Percentiles rank a stretch among this genome's conserved stretches.
These are phyloP conservation scores for Dromas ardeola DNA, from an alignment of 2,113 vertebrate genomes.

Conservation along the genomic window DNA sequence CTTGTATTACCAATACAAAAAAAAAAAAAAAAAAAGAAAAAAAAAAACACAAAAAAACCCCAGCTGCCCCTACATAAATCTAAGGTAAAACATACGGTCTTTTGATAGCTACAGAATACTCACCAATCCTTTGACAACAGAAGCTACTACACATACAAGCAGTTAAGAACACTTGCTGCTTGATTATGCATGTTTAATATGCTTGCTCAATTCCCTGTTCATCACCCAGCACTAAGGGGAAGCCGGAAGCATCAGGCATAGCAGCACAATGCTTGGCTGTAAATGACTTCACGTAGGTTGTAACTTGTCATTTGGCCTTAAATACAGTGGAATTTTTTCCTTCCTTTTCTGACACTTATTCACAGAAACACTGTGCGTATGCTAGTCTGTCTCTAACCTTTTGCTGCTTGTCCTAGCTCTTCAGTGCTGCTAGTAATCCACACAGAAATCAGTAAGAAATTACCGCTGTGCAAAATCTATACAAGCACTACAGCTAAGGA, in stretches of 20 bases:
- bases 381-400: not conserved
- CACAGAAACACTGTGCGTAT: not conserved
- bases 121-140: not conserved
- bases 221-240: not conserved
- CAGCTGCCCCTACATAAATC: too few species aligned
- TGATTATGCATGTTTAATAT: constrained; percentile 14
- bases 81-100: not conserved
- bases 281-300: not conserved
- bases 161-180: constrained; percentile 20
- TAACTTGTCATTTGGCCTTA: constrained; percentile 24
- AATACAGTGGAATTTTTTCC: not conserved
- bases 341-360: not conserved
- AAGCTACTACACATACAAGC: not conserved
- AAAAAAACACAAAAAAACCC: not conserved
- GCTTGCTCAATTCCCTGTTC: not conserved
- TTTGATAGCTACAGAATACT: not conserved
- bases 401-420: not conserved
- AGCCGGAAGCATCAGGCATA: not conserved
- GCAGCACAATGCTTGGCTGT: not conserved
- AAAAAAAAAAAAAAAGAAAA: not conserved
- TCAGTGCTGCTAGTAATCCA: not conserved
- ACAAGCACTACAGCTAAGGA: not conserved
- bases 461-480: not conserved
- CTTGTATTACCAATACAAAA: not conserved
- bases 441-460: not conserved